phyloP scores from a whole-genome alignment of 2,113 vertebrate genomes.

The Myrmecobius fasciatus region DNA sequence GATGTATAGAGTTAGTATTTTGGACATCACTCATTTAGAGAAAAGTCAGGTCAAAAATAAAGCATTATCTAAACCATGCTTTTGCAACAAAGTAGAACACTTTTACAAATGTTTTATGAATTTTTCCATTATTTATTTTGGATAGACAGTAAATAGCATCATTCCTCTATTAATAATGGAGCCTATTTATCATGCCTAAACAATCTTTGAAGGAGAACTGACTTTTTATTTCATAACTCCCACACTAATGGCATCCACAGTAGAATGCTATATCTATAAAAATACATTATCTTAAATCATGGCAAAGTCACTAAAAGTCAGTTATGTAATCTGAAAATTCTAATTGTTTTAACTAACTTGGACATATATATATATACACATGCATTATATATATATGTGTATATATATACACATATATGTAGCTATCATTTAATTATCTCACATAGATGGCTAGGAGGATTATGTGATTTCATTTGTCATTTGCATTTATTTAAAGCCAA shows the following conservation, averaged over 20 bases:
- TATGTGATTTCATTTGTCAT: conserved; percentile 8
- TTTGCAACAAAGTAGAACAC: conserved; percentile 38
- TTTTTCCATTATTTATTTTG: conserved; percentile 60
- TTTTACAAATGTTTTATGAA: conserved; percentile 54
- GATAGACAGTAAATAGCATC: conserved; percentile 57
- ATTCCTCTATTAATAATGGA: conserved; percentile 67
- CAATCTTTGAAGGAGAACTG: conserved; percentile 52
- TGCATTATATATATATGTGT: too few relatives aligned
- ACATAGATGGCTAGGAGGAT: conserved; percentile 26
- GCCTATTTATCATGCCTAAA: conserved; percentile 60
- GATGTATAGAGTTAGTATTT: conserved; percentile 1
- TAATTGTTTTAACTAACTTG: neutral
- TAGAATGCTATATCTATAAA: conserved; percentile 41
- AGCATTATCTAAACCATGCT: neutral
- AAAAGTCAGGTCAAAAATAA: conserved; percentile 28
- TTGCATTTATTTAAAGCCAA: conserved; percentile 27
- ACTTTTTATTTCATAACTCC: conserved; percentile 44
- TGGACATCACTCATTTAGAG: conserved; percentile 8
- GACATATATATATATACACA: neutral
- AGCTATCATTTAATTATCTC: neutral
- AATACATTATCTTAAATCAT: conserved; percentile 38
- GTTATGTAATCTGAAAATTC: conserved; percentile 58
- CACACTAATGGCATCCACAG: conserved; percentile 25
- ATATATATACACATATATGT: too few relatives aligned
- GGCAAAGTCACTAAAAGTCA: conserved; percentile 43